Evolutionary conservation across 2,888 invertebrate genomes (phyloP).

Genomic region (Steromphala cineraria): DNA sequence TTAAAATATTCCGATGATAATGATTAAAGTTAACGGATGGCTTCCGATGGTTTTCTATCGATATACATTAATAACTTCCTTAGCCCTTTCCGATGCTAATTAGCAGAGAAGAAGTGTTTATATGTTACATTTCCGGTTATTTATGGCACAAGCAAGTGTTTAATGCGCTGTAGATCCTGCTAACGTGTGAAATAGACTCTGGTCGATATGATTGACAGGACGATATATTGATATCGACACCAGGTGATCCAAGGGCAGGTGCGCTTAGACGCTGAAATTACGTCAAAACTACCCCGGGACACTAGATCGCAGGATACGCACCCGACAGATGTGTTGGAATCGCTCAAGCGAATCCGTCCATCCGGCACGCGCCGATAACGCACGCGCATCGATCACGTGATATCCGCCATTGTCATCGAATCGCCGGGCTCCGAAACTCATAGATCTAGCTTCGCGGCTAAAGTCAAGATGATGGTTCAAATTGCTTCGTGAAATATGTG

Average conservation of each 20-base stretch:
- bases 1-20: background rate
- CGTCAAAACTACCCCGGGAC: background rate
- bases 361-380: slow-evolving; percentile 4
- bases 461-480: background rate
- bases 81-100: background rate
- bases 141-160: background rate
- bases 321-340: slow-evolving; percentile 6
- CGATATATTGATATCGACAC: slow-evolving; percentile 10
- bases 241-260: slow-evolving; percentile 4
- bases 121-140: background rate
- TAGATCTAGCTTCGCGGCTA: background rate
- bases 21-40: background rate
- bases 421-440: background rate
- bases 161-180: slow-evolving; percentile 3
- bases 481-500: background rate
- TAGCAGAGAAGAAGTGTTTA: background rate
- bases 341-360: slow-evolving; percentile 14
- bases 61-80: background rate
- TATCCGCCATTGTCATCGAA: background rate
- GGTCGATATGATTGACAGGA: background rate
- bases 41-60: background rate
- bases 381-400: slow-evolving; percentile 8
- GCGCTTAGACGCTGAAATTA: background rate
- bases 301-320: background rate
- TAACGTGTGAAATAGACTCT: background rate